These are phyloP conservation scores for Amphiduros pacificus DNA, from an alignment of 2,888 invertebrate genomes.

Conservation along the genomic window DNA sequence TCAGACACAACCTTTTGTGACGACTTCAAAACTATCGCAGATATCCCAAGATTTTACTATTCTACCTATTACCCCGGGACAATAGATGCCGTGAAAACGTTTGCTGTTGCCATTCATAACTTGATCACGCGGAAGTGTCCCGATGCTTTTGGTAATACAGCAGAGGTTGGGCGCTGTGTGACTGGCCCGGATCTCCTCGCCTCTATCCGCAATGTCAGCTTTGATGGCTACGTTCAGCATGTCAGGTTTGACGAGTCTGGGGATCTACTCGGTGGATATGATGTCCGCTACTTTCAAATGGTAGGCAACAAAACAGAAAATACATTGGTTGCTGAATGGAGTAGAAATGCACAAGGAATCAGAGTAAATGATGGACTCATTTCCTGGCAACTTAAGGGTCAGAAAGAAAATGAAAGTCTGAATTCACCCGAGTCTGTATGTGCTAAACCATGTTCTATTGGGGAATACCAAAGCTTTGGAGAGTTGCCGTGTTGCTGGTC, in stretches of 20 bases:
- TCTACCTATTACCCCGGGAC: slow-evolving; percentile 23
- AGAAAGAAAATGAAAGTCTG: no score
- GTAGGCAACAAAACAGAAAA: no score
- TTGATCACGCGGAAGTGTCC: slow-evolving; percentile 37
- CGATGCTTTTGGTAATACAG: slow-evolving; percentile 13
- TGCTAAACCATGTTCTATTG: slow-evolving; percentile 23
- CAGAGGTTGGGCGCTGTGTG: slow-evolving; percentile 28
- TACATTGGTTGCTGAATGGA: no score
- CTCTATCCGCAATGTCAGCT: slow-evolving; percentile 19
- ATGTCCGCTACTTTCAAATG: no score
- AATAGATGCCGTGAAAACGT: slow-evolving; percentile 40
- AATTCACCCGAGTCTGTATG: slow-evolving; percentile 30
- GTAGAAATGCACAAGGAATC: no score
- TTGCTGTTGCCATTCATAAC: slow-evolving; percentile 36
- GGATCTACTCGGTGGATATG: slow-evolving; percentile 37
- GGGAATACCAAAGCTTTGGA: slow-evolving; percentile 18
- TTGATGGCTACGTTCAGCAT: slow-evolving; percentile 28
- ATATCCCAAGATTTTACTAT: slow-evolving; percentile 19
- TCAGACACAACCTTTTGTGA: no score
- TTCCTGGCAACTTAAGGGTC: no score
- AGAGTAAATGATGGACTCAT: no score
- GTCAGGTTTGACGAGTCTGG: slow-evolving; percentile 40
- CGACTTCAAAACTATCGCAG: neutral
- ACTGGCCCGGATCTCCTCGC: slow-evolving; percentile 30
- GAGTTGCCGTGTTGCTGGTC: slow-evolving; percentile 28